Evolutionary conservation across 1,140 invertebrate species (phyloP), one percentile per base, ranked within the genome.

Genomic region (Nasonia giraulti): DNA sequence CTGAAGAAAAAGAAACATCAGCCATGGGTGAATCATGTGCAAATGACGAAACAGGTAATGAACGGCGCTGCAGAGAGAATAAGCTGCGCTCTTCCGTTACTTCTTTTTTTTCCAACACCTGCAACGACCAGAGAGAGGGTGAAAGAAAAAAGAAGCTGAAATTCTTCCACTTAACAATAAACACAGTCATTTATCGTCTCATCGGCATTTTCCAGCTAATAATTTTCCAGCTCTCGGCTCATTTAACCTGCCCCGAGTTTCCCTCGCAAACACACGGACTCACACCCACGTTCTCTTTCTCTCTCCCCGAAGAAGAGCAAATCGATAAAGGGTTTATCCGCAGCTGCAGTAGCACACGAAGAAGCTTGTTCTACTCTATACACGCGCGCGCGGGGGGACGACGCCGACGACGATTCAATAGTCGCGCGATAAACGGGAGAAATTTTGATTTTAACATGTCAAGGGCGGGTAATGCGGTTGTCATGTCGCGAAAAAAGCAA

Each of bases 191-290:
- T 80, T 40, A 79, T 78, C 76, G 27, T 73, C 27, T 74, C 76
- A 79, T 74, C 76, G 75, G 7, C n/a, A n/a, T 78, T 83, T 78
- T 27, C 37, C 8, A 83, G 23, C 68, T 84, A 84, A 79, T 73
- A 74, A 23, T 73, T 83, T 78, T 50, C 82, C 2, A 79, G 66
- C 40, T 71, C 40, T 71, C 44, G 44, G 11, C 66, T 83, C 82
- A 37, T 83, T 71, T 47, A 50, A 33, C 44, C 20, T 8, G 68
- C 12, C n/a, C 55, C 37, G 37, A 11, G 14, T 68, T 77, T 69
- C 11, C 50, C 33, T 44, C 27, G 17, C 20, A 55, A 6, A 74
- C n/a, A 31, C 68, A 33, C 20, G 4, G 2, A n/a, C 20, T 6
- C 27, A 62, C 68, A 2, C 23, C 68, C 68, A 11, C 68, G 12